Evolutionary conservation across 2,113 vertebrate species (phyloP).

Genomic region (Tupaia chinensis): DNA sequence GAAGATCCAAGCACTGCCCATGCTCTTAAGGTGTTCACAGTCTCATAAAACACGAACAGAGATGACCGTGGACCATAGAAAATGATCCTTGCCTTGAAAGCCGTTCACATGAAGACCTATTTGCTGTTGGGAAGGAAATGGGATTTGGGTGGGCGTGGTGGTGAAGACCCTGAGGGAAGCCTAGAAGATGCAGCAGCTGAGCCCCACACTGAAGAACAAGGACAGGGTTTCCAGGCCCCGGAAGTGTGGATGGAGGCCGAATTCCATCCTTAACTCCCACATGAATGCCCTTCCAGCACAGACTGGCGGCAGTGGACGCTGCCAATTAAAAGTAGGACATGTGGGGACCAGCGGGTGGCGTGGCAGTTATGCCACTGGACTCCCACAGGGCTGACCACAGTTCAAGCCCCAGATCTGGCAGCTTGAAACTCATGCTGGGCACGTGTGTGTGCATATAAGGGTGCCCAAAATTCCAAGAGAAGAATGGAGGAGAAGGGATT

Average conservation of each 20-base stretch:
- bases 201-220: neutral
- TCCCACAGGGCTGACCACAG: too few species aligned
- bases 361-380: too few species aligned
- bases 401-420: too few species aligned
- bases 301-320: neutral
- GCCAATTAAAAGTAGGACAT: neutral
- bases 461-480: too few species aligned
- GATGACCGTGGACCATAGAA: conserved; percentile 40
- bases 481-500: too few species aligned
- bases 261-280: neutral
- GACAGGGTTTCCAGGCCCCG: neutral
- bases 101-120: neutral
- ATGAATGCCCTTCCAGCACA: neutral
- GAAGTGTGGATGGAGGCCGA: neutral
- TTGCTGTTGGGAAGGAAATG: neutral
- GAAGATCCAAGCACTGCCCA: neutral
- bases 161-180: neutral
- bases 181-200: neutral
- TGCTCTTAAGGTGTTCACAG: neutral
- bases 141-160: neutral
- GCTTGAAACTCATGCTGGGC: too few species aligned
- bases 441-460: too few species aligned
- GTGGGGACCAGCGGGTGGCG: too few species aligned
- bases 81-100: conserved; percentile 30
- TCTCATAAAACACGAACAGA: conserved; percentile 31